These are phyloP conservation scores for Chaunax sp. DNA, from an alignment of 2,797 vertebrate species.

Conservation along the genomic window DNA sequence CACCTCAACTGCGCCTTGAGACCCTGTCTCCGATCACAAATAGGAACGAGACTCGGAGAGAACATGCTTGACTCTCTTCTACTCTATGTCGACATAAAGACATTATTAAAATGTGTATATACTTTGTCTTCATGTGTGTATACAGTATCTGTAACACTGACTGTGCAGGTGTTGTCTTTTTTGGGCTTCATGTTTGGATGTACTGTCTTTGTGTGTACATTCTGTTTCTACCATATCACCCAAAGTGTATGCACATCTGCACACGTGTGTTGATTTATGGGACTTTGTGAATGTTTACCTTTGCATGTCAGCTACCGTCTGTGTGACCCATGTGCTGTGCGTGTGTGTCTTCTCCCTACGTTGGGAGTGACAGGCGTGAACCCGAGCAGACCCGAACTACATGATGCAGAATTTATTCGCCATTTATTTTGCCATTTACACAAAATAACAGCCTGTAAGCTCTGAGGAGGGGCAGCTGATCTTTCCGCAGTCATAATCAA, in stretches of 20 bases:
- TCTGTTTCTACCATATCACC: too few species aligned
- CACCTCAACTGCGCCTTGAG: too few species aligned
- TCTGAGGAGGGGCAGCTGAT: conserved; percentile 19
- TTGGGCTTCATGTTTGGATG: background rate
- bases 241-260: background rate
- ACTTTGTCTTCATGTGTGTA: background rate
- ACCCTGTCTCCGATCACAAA: too few species aligned
- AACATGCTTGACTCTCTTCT: too few species aligned
- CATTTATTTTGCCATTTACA: conserved; percentile 56
- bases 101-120: too few species aligned
- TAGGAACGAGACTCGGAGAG: too few species aligned
- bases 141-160: background rate
- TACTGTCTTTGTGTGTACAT: background rate
- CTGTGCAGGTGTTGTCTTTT: background rate
- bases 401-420: conserved; percentile 26
- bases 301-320: background rate
- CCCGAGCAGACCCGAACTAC: conserved; percentile 4
- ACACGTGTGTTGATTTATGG: background rate
- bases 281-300: background rate
- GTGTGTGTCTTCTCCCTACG: conserved; percentile 4
- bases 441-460: conserved; percentile 41
- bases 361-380: conserved; percentile 18
- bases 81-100: too few species aligned
- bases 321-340: background rate
- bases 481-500: conserved; percentile 49